A percentile compares a stretch with the other conserved stretches of the same genome.
Conservation (phyloP, 2,113 vertebrate genomes). For the Boulengeromyrus knoepffleri region DNA sequence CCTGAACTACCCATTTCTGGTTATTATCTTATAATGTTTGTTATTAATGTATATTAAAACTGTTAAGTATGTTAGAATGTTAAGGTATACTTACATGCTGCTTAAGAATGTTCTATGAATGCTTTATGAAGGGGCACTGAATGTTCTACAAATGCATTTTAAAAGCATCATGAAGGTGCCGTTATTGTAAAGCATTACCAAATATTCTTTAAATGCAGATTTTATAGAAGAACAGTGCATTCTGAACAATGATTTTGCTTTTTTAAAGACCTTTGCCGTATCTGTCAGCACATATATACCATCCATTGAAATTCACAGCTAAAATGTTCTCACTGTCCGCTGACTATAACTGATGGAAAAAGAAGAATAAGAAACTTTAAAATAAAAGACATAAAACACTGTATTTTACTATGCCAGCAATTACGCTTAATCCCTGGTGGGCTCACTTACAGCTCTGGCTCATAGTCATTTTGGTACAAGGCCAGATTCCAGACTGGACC, state of each 20-base stretch:
- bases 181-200: not conserved
- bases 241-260: not conserved
- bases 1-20: not conserved
- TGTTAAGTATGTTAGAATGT: not conserved
- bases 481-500: slow-evolving; percentile 1
- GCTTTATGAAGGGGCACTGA: no score
- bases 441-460: not conserved
- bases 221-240: not conserved
- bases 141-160: not conserved
- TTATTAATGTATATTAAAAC: not conserved
- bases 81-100: not conserved
- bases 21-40: not conserved
- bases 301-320: not conserved
- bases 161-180: not conserved
- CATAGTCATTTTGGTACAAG: slow-evolving; percentile 4
- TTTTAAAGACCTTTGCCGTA: not conserved
- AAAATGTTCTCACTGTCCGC: not conserved
- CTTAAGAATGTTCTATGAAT: not conserved
- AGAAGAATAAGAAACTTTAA: not conserved
- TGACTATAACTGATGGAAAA: not conserved
- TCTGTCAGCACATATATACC: not conserved
- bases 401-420: not conserved
- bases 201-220: not conserved
- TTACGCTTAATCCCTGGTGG: not conserved
- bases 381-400: not conserved